A percentile compares a stretch with the other conserved stretches of the same genome.
Evolutionary conservation across 2,888 invertebrate species (phyloP).

Genomic region (Drosophila ochracea): DNA sequence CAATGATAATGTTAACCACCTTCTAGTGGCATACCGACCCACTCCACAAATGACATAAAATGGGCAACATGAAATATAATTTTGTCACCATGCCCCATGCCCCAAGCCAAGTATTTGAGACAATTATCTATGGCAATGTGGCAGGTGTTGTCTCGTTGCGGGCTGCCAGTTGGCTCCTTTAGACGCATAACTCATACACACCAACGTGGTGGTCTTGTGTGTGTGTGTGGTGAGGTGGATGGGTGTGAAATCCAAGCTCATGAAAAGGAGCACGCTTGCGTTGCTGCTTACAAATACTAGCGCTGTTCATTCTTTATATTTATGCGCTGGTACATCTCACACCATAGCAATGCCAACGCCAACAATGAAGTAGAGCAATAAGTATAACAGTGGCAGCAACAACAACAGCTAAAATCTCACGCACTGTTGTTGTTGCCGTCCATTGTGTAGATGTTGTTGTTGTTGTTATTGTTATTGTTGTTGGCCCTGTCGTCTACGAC

Average conservation of each 20-base stretch:
- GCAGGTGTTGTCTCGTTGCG: conserved; percentile 42
- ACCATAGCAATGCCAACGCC: conserved; percentile 7
- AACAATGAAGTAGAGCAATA: conserved; percentile 37
- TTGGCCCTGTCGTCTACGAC: conserved; percentile 54
- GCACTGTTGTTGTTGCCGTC: conserved; percentile 31
- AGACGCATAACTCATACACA: conserved; percentile 69
- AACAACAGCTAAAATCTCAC: conserved; percentile 48
- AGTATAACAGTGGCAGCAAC: conserved; percentile 45
- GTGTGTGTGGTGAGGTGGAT: neutral
- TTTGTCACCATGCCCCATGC: conserved; percentile 14
- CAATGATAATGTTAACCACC: neutral
- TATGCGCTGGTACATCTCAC: conserved; percentile 58
- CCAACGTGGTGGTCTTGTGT: conserved; percentile 25
- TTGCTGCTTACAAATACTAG: conserved; percentile 50
- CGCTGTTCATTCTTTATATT: conserved; percentile 63
- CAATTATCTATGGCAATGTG: conserved; percentile 46
- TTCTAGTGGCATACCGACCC: neutral
- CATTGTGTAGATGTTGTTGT: conserved; percentile 16
- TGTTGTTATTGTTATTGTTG: conserved; percentile 17
- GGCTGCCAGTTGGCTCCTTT: conserved; percentile 32
- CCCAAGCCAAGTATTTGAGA: conserved; percentile 9
- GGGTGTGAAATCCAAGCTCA: conserved; percentile 18
- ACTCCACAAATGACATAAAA: neutral
- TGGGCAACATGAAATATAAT: conserved; percentile 3
- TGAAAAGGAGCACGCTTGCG: conserved; percentile 38